Conservation (phyloP, 2,797 vertebrate genomes). For the Dallia pectoralis region DNA sequence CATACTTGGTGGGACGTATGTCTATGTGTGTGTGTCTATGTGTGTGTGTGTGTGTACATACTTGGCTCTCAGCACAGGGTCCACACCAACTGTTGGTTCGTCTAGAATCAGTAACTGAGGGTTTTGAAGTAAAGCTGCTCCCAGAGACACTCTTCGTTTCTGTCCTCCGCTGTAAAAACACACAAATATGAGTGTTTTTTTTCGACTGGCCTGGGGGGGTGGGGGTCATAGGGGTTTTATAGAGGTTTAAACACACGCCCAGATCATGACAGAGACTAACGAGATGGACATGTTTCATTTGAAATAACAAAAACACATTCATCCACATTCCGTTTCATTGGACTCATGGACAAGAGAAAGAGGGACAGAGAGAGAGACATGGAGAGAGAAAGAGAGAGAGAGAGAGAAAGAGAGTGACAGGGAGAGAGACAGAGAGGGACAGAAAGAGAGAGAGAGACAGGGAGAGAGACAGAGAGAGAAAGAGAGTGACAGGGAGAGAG, state of each 20-base stretch:
- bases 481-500: too few species aligned
- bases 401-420: too few species aligned
- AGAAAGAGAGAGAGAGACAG: too few species aligned
- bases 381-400: not conserved
- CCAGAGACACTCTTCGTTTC: conserved; percentile 74
- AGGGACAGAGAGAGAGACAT: conserved; percentile 16
- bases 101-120: conserved; percentile 79
- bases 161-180: conserved; percentile 72
- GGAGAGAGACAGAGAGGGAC: too few species aligned
- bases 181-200: conserved; percentile 1
- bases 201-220: too few species aligned
- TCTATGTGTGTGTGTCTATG: conserved; percentile 6
- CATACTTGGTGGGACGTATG: not conserved
- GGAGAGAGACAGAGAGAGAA: too few species aligned
- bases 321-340: too few species aligned
- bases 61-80: conserved; percentile 77
- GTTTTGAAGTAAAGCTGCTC: conserved; percentile 79
- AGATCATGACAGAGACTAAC: too few species aligned
- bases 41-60: conserved; percentile 45
- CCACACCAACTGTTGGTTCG: conserved; percentile 80
- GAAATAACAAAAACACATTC: too few species aligned
- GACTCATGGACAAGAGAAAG: not conserved
- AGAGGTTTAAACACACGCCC: too few species aligned
- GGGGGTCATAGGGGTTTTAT: too few species aligned
- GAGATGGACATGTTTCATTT: too few species aligned